A percentile compares a stretch with the other conserved stretches of the same genome.
Conservation (phyloP, 2,797 vertebrate genomes). For the Falco naumanni region DNA sequence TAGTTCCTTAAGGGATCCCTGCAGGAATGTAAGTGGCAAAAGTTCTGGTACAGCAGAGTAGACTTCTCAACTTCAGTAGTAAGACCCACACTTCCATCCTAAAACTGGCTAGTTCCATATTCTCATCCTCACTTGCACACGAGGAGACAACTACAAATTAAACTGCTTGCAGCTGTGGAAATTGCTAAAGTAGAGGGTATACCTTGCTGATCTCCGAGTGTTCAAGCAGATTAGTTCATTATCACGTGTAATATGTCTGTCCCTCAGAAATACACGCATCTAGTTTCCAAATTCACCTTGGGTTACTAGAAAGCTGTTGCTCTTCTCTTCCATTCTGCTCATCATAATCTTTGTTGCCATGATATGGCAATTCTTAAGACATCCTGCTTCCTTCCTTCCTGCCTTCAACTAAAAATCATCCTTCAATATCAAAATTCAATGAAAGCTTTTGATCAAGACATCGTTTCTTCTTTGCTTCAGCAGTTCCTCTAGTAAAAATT, state of each 20-base stretch:
- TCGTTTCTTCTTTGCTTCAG: neutral
- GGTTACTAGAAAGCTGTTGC: neutral
- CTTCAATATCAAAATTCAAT: neutral
- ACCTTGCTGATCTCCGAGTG: neutral
- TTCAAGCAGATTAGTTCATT: neutral
- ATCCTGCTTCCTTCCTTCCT: neutral
- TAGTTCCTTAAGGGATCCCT: neutral
- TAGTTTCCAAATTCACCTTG: neutral
- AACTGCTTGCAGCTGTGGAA: neutral
- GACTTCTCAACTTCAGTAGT: neutral
- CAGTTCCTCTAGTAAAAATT: neutral
- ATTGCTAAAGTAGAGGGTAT: neutral
- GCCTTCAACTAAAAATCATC: neutral
- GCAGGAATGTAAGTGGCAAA: neutral
- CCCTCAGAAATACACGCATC: neutral
- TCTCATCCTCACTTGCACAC: neutral
- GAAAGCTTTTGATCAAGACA: neutral
- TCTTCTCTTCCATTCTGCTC: neutral
- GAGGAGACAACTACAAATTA: neutral
- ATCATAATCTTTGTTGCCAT: neutral
- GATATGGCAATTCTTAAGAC: neutral
- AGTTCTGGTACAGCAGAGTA: neutral
- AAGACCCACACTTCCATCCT: neutral
- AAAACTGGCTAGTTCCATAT: neutral
- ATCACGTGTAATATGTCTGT: rapidly evolving